Conservation (phyloP, 2,888 invertebrate genomes). For the Pinctada fucata region DNA sequence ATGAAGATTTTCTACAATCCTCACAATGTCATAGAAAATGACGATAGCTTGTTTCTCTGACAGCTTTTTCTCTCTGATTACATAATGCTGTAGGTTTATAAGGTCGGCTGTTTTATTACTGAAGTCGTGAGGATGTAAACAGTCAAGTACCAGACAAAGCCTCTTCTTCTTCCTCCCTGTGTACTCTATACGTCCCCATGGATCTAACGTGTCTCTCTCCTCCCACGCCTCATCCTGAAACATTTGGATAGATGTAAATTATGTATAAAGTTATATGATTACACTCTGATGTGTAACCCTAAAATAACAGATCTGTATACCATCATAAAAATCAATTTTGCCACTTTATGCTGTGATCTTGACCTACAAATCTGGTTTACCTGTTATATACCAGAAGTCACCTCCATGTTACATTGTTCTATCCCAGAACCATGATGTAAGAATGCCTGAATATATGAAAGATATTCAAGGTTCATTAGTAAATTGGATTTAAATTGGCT, state of each 20-base stretch:
- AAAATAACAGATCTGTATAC: too few relatives aligned
- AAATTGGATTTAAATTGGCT: too few relatives aligned
- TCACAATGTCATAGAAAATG: constrained; percentile 86
- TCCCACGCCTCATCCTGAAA: constrained; percentile 84
- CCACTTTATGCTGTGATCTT: too few relatives aligned
- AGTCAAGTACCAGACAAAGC: constrained; percentile 85
- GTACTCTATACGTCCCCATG: constrained; percentile 71
- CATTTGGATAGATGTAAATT: not conserved
- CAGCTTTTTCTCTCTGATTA: constrained; percentile 86
- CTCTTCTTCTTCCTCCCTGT: constrained; percentile 77
- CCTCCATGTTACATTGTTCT: too few relatives aligned
- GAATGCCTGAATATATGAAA: too few relatives aligned
- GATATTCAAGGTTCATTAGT: too few relatives aligned
- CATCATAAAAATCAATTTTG: too few relatives aligned
- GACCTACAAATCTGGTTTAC: too few relatives aligned
- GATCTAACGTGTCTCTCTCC: constrained; percentile 80
- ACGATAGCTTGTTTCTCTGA: constrained; percentile 85
- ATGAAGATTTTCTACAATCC: constrained; percentile 86
- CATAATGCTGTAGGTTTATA: constrained; percentile 80
- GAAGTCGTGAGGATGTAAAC: constrained; percentile 84
- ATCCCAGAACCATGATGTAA: too few relatives aligned
- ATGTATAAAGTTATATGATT: too few relatives aligned
- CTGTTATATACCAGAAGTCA: too few relatives aligned
- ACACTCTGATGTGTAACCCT: too few relatives aligned
- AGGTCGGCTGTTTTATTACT: constrained; percentile 78